A percentile compares a stretch with the other conserved stretches of the same genome.
Conservation (phyloP, 2,888 invertebrate genomes). For the Cataglyphis cursor region DNA sequence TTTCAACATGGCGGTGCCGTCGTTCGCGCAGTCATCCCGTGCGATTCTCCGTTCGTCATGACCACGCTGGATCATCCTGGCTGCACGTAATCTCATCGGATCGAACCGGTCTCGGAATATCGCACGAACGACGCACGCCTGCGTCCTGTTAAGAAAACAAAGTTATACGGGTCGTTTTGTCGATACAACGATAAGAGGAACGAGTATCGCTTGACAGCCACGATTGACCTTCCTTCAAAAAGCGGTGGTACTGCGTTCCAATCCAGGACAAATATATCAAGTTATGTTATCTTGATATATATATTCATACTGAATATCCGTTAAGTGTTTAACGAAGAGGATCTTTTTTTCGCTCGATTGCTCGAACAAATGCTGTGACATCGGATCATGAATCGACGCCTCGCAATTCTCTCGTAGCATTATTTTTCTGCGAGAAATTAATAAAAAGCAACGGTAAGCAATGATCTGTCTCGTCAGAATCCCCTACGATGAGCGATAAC, state of each 20-base stretch:
- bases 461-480: neutral
- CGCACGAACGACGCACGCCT: neutral
- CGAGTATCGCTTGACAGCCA: constrained; percentile 5
- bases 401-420: neutral
- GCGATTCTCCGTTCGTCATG: constrained; percentile 21
- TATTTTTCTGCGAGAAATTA: neutral
- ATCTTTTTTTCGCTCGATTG: neutral
- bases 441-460: neutral
- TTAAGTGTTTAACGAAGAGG: neutral
- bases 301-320: too few relatives aligned
- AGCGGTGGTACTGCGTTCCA: neutral
- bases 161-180: neutral
- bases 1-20: constrained; percentile 48
- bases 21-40: constrained; percentile 11
- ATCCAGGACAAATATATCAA: neutral
- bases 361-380: neutral
- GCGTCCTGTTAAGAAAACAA: neutral
- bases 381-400: neutral
- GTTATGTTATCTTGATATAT: neutral
- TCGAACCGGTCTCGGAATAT: neutral
- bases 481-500: neutral
- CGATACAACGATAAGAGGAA: neutral
- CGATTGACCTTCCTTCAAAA: neutral
- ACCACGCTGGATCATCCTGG: constrained; percentile 5
- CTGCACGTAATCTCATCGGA: neutral